Evolutionary conservation across 2,888 invertebrate species (phyloP), one percentile per base, ranked within the genome.

Genomic region (Drosophila flavopinicola): DNA sequence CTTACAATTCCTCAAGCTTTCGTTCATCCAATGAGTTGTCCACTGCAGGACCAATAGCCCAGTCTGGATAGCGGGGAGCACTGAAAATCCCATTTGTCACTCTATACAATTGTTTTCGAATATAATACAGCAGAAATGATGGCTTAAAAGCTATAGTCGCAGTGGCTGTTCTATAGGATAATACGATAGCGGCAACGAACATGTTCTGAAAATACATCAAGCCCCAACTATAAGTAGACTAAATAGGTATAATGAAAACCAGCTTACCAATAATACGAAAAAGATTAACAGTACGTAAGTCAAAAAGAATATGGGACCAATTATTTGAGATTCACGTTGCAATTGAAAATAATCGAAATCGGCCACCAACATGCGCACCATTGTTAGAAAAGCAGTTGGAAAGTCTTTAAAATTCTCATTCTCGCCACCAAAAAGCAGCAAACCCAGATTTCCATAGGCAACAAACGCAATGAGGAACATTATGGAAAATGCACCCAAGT

Each of bases 151-250:
- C 6, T 0, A 10, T 9, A 0, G 27, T 20, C 4, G 7, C 13
- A 11, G 41, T 35, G n/a, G 71, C 95, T 79, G 94, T 94, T 0
- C 93, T 92, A 88, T 95, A 96, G 0, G 95, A 94, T 87, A 95
- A 95, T 82, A 94, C 94, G 77, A 96, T 95, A 83, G 95, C 95
- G 51, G 95, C 95, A 88, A 95, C 88, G 91, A 95, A 95, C 95
- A 95, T 95, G 90, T 95, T 95, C 93, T 94, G 75, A 70, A 51
- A 11, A 10, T 11, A 35, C 3, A 59, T 48, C 20, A 6, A 6
- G 10, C 1, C 3, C 23, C 11, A 0, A 11, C 13, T 6, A 37
- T 11, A 4, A 4, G 13, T 17, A 6, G 2, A 10, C n/a, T 4
- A 20, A 13, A 33, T n/a, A 25, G 33, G n/a, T n/a, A 13, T 13